Percentiles rank a stretch among this genome's conserved stretches.
Conservation (phyloP, 2,797 vertebrate genomes). For the Aphelocoma californica region DNA sequence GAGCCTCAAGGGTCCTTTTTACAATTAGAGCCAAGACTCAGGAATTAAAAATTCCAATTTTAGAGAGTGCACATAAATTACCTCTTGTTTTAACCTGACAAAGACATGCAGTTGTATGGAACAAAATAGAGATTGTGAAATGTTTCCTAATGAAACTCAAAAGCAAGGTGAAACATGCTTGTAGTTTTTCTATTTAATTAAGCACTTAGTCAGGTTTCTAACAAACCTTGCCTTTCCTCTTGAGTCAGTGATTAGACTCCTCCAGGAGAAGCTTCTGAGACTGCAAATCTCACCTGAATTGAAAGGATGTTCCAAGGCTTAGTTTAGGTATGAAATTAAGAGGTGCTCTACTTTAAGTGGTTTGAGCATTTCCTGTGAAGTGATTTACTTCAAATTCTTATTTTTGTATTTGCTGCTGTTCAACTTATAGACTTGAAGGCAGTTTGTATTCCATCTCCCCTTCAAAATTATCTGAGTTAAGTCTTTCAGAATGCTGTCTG, state of each 20-base stretch:
- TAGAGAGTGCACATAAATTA: constrained; percentile 7
- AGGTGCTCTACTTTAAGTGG: not conserved
- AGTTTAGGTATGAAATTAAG: not conserved
- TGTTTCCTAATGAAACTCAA: constrained; percentile 9
- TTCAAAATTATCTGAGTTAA: not conserved
- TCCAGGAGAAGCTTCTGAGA: not conserved
- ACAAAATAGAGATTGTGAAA: constrained; percentile 19
- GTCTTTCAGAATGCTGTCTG: not conserved
- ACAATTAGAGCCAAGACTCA: not conserved
- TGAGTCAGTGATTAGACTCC: not conserved
- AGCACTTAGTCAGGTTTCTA: not conserved
- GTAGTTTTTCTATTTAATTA: constrained; percentile 26
- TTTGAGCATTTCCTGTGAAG: not conserved
- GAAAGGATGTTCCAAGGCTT: not conserved
- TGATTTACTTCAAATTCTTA: not conserved
- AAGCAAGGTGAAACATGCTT: constrained; percentile 53
- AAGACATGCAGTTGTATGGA: not conserved
- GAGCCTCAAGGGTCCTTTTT: constrained; percentile 27
- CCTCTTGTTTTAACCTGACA: constrained; percentile 44
- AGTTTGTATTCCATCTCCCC: not conserved
- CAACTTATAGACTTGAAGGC: too few species aligned
- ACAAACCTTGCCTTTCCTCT: not conserved
- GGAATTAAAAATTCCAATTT: constrained; percentile 19
- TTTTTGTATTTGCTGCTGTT: not conserved
- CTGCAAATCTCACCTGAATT: not conserved